Percentiles rank a stretch among this genome's conserved stretches.
phyloP scores from a whole-genome alignment of 1,140 invertebrate genomes.

The Lepidurus apus region DNA sequence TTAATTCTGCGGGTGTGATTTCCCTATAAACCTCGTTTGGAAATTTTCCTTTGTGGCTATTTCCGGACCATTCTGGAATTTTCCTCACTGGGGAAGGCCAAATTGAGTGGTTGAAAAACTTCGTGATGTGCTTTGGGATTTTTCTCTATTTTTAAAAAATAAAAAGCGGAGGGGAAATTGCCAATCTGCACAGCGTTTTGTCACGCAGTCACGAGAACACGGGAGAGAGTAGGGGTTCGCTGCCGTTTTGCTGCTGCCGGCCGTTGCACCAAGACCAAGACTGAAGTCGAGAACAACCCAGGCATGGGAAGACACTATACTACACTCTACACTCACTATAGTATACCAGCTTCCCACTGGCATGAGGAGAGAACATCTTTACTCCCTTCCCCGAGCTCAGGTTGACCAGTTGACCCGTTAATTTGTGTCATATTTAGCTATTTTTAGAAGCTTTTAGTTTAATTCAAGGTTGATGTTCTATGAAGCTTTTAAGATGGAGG shows the following conservation, averaged over 20 bases:
- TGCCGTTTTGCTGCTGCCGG: not conserved
- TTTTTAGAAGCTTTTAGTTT: too few relatives aligned
- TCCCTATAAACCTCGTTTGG: too few relatives aligned
- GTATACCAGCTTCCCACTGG: not conserved
- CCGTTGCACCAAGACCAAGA: constrained; percentile 13
- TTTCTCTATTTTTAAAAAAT: too few relatives aligned
- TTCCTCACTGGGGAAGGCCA: too few relatives aligned
- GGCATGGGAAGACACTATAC: not conserved
- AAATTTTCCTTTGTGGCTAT: too few relatives aligned
- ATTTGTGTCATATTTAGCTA: not conserved
- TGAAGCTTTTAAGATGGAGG: too few relatives aligned
- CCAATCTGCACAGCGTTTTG: not conserved
- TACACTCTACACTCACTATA: not conserved
- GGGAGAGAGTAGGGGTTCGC: not conserved
- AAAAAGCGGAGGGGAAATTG: not conserved
- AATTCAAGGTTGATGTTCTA: too few relatives aligned
- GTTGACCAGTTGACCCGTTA: not conserved
- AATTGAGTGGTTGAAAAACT: too few relatives aligned
- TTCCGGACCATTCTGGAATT: too few relatives aligned
- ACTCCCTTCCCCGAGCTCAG: not conserved
- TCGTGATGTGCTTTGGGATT: too few relatives aligned
- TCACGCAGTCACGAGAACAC: too few relatives aligned
- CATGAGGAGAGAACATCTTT: not conserved
- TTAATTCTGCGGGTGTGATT: too few relatives aligned
- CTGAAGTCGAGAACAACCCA: not conserved